phyloP scores from a whole-genome alignment of 2,888 invertebrate genomes.

The Gastrophysa polygoni region DNA sequence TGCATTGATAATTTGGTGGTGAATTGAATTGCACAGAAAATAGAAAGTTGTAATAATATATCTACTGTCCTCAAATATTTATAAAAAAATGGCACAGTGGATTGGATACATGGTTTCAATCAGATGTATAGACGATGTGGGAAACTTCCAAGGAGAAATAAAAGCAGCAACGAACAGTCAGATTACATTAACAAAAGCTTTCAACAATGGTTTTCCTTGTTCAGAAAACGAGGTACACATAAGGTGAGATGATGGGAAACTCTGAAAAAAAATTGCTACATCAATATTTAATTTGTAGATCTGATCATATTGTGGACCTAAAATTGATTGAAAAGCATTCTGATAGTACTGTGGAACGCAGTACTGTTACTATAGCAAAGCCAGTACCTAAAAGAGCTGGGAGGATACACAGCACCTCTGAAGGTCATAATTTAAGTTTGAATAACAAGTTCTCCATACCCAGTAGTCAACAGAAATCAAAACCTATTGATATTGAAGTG shows the following conservation, averaged over 20 bases:
- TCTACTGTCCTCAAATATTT: constrained; percentile 18
- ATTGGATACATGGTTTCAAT: constrained; percentile 84
- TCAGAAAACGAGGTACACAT: constrained; percentile 63
- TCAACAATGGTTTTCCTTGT: constrained; percentile 78
- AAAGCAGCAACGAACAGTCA: constrained; percentile 71
- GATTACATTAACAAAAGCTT: constrained; percentile 79
- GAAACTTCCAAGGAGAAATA: constrained; percentile 83
- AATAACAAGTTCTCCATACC: constrained; percentile 50
- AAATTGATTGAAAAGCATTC: constrained; percentile 74
- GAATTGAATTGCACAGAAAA: not conserved
- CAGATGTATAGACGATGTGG: constrained; percentile 76
- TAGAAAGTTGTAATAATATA: not conserved
- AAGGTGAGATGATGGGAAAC: constrained; percentile 57
- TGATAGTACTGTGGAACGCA: constrained; percentile 49
- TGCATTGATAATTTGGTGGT: constrained; percentile 1
- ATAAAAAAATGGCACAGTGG: constrained; percentile 65
- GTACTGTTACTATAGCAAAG: constrained; percentile 62
- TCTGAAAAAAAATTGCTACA: not conserved
- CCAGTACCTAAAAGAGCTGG: constrained; percentile 62
- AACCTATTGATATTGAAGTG: constrained; percentile 55
- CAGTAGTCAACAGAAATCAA: constrained; percentile 49
- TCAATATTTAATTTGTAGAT: constrained; percentile 32
- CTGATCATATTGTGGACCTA: constrained; percentile 65
- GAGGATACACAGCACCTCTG: constrained; percentile 57
- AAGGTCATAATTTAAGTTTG: constrained; percentile 49